Evolutionary conservation across 2,113 vertebrate species (phyloP).

Genomic region (Catharus minimus): DNA sequence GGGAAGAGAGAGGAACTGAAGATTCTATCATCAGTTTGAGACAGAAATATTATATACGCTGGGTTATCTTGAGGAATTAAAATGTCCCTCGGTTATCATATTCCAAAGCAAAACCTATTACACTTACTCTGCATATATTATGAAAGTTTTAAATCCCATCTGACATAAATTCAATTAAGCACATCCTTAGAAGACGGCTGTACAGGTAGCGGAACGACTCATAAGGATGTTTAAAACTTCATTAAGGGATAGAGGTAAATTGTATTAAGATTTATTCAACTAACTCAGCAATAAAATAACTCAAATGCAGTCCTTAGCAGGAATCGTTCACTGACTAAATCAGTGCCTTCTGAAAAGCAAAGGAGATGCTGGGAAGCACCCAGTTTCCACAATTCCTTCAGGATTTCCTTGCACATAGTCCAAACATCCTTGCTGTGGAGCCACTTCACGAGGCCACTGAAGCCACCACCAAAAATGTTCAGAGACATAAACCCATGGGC

Average conservation of each 20-base stretch:
- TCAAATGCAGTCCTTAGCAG: not conserved
- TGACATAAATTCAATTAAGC: constrained; percentile 56
- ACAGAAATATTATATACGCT: not conserved
- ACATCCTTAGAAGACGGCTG: constrained; percentile 1
- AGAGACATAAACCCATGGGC: fast-evolving
- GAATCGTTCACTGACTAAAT: not conserved
- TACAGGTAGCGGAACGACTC: constrained; percentile 24
- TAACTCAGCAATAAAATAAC: constrained; percentile 10
- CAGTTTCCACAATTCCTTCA: not conserved
- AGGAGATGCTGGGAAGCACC: not conserved
- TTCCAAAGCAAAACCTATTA: constrained; percentile 55
- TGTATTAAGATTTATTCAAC: constrained; percentile 39
- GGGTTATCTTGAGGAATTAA: constrained; percentile 45
- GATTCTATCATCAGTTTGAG: not conserved
- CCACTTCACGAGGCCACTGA: not conserved
- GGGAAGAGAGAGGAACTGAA: not conserved
- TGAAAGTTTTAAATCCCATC: constrained; percentile 47
- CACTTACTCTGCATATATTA: constrained; percentile 45
- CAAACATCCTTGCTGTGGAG: not conserved
- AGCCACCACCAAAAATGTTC: not conserved
- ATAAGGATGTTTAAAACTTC: constrained; percentile 50
- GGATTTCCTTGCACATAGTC: not conserved
- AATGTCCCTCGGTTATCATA: constrained; percentile 51
- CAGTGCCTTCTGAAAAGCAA: not conserved
- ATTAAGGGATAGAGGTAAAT: constrained; percentile 36